Evolutionary conservation across 2,113 vertebrate species (phyloP), one percentile per base, ranked within the genome.

Genomic region (Lamprologus lemairii): DNA sequence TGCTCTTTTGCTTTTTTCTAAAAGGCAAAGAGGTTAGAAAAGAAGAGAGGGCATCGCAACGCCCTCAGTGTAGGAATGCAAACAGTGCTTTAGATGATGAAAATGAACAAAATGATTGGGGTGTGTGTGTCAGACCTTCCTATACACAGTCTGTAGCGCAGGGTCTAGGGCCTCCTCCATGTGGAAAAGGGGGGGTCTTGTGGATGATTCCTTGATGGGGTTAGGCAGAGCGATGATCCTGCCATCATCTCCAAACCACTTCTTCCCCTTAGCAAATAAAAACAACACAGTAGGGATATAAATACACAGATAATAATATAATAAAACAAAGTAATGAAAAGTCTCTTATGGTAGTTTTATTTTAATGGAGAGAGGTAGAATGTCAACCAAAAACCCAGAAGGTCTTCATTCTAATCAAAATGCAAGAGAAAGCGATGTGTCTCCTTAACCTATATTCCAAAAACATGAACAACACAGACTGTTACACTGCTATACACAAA

Each of bases 191-290:
- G 97, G 96, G 2, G 97, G 97, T 85, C 98, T 96, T 0, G 97
- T 97, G 68, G 95, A 95, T 17, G 96, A 97, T 2, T 96, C 97
- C 89, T 97, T 99, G 90, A 99, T 96, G 84, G 99, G 99, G 93
- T 98, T 96, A 2, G 98, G 97, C 82, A 99, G 94, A 5, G 98
- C 97, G 42, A 98, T 90, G 88, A 99, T 96, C 82, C 96, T 96
- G 19, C 98, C 98, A 3, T 99, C 98, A 7, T 98, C 97, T 54
- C 98, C 99, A 92, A 99, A 99, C 99, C 99, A 99, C 60, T 96
- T 96, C 71, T 95, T 97, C 5, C 96, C 98, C 99, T 99, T 84
- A 2, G 82, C 58, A 83, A 4, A 55, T n/a, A 26, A 26, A 49
- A 17, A 10, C 0, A 2, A 86, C 8, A 26, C 60, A 65, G 33